phyloP scores from a whole-genome alignment of 2,888 invertebrate species.

The Euproctis similis region DNA sequence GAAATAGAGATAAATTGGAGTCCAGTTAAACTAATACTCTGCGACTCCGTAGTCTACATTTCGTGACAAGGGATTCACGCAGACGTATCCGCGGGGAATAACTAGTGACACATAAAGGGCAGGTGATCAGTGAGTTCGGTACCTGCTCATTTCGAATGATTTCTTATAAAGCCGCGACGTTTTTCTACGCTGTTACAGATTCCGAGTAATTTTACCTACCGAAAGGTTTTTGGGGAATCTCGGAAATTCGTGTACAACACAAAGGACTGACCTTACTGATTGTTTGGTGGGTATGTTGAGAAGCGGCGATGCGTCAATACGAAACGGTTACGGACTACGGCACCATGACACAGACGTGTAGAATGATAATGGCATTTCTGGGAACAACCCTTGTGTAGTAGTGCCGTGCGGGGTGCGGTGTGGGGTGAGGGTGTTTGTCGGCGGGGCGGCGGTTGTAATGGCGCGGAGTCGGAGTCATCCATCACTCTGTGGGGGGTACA shows the following conservation, averaged over 20 bases:
- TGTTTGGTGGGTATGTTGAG: no score
- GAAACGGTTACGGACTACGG: conserved; percentile 44
- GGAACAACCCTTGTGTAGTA: conserved; percentile 67
- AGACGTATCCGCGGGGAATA: no score
- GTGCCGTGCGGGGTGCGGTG: conserved; percentile 48
- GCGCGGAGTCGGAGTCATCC: conserved; percentile 52
- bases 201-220: conserved; percentile 15
- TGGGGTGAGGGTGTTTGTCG: conserved; percentile 31
- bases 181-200: conserved; percentile 20
- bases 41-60: no score
- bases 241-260: conserved; percentile 30
- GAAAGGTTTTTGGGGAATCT: conserved; percentile 35
- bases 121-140: no score
- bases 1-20: no score
- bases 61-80: no score
- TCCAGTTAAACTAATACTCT: no score
- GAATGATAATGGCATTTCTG: conserved; percentile 69
- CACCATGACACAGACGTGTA: conserved; percentile 37
- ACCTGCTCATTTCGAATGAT: no score
- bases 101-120: no score
- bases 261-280: conserved; percentile 29
- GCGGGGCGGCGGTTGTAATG: conserved; percentile 26
- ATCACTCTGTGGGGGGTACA: conserved; percentile 63
- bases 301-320: conserved; percentile 49
- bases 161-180: background rate